Evolutionary conservation across 2,113 vertebrate genomes (phyloP).

Genomic region (Neolamprologus devosi): DNA sequence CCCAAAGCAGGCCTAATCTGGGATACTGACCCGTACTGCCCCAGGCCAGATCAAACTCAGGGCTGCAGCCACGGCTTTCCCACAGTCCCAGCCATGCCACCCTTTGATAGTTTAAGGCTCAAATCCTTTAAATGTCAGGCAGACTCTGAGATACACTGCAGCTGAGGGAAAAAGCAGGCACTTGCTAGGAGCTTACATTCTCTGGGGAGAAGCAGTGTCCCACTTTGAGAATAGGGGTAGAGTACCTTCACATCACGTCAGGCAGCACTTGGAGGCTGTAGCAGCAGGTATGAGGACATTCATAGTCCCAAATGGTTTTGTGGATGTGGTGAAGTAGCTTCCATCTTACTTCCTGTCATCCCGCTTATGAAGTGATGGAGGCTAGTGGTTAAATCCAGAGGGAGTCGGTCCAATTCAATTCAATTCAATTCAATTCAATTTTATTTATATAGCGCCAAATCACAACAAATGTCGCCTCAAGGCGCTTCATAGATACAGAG

Average conservation of each 20-base stretch:
- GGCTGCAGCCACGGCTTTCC: slow-evolving; percentile 33
- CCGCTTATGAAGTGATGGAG: slow-evolving; percentile 22
- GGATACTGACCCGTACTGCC: slow-evolving; percentile 33
- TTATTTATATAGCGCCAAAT: too few relatives aligned
- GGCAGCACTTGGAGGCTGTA: slow-evolving; percentile 20
- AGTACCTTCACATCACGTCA: slow-evolving; percentile 21
- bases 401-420: slow-evolving; percentile 23
- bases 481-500: too few relatives aligned
- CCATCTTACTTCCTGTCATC: slow-evolving; percentile 14
- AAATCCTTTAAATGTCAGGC: slow-evolving; percentile 54
- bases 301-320: slow-evolving; percentile 36
- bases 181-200: slow-evolving; percentile 44
- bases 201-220: slow-evolving; percentile 43
- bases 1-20: slow-evolving; percentile 46
- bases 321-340: slow-evolving; percentile 20
- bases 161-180: slow-evolving; percentile 32
- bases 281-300: slow-evolving; percentile 48
- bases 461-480: too few relatives aligned
- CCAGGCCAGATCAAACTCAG: slow-evolving; percentile 44
- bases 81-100: slow-evolving; percentile 33
- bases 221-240: slow-evolving; percentile 32
- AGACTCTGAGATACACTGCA: slow-evolving; percentile 45
- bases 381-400: not conserved
- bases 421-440: too few relatives aligned
- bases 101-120: slow-evolving; percentile 47